Base-by-base conservation (phyloP, 1,140 invertebrate genomes). In the Drosophila yakuba region DNA sequence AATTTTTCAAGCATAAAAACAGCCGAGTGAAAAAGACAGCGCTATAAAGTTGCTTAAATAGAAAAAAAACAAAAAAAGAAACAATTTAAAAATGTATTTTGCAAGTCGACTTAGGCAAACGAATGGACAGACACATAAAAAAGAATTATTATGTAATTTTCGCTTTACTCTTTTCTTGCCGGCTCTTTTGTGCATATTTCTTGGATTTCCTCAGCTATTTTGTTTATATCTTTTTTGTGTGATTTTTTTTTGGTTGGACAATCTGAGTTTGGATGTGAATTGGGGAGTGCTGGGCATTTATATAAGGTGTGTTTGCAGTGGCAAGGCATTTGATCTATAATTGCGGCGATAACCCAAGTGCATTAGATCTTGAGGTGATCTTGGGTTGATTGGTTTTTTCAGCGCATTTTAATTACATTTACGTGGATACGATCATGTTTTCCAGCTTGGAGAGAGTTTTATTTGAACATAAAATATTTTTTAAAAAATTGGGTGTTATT, bases 1-100 rank as follows among this genome's bases (percentile, higher is more conserved):
- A 89, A 89, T 89, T 88, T 89, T 89, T 89, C 77, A 89, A 89
- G 64, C 84, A 89, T 89, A 89, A 89, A 89, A 86, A 80, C 86
- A 88, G 62, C 47, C 44, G 43, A 77, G 61, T 57, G 55, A 55
- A 17, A 32, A 48, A 57, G 52, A 56, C 44, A n/a, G 59, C 45
- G 47, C 55, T 43, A 36, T 80, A 28, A 50, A 84, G 66, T 80
- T 76, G 73, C 66, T 63, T 72, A 62, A 52, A 44, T 45, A 60
- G 41, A 72, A 14, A 39, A 39, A 52, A 44, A 45, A 39, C 41
- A 60, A 45, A 72, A 38, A 38, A 52, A 39, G 45, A 60, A 45
- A 72, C 15, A 32, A 15, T 63, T 58, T 62, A 62, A 74, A 66
- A 62, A 83, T 48, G 76, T 83, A 71, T 85, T 78, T 85, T 74